Evolutionary conservation across 2,797 vertebrate genomes (phyloP).

Genomic region (Aplochiton taeniatus): DNA sequence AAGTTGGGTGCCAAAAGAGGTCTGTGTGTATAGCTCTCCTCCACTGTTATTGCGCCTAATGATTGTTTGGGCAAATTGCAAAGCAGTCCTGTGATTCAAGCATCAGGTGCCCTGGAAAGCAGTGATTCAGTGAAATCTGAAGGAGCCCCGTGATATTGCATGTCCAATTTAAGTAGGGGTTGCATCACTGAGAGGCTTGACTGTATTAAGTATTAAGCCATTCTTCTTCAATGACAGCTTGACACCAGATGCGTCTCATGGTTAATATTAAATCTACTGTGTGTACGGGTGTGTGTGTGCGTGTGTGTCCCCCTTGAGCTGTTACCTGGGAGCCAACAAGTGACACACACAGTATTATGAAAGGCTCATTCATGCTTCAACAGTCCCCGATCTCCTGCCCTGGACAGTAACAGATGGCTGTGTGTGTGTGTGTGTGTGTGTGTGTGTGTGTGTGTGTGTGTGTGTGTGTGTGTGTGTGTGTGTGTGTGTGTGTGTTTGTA

Average conservation of each 20-base stretch:
- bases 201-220: slow-evolving; percentile 34
- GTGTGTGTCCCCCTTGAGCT: neutral
- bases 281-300: slow-evolving; percentile 2
- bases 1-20: too few relatives aligned
- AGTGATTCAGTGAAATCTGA: slow-evolving; percentile 28
- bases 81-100: slow-evolving; percentile 22
- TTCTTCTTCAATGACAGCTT: neutral
- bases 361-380: slow-evolving; percentile 15
- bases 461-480: neutral
- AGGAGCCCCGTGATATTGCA: slow-evolving; percentile 14
- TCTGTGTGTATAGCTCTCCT: neutral
- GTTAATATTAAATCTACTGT: neutral
- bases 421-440: neutral
- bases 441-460: neutral
- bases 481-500: slow-evolving; percentile 9
- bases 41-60: slow-evolving; percentile 26
- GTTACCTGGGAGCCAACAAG: slow-evolving; percentile 9
- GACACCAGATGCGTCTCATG: neutral
- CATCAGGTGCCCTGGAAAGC: slow-evolving; percentile 23
- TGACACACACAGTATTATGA: slow-evolving; percentile 13
- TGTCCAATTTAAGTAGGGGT: slow-evolving; percentile 34
- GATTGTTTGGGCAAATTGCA: slow-evolving; percentile 22
- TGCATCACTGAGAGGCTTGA: slow-evolving; percentile 43
- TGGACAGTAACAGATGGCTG: slow-evolving; percentile 25
- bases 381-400: slow-evolving; percentile 6